Evolutionary conservation across 2,113 vertebrate genomes (phyloP).

Genomic region (Anarhynchus alexandrinus): DNA sequence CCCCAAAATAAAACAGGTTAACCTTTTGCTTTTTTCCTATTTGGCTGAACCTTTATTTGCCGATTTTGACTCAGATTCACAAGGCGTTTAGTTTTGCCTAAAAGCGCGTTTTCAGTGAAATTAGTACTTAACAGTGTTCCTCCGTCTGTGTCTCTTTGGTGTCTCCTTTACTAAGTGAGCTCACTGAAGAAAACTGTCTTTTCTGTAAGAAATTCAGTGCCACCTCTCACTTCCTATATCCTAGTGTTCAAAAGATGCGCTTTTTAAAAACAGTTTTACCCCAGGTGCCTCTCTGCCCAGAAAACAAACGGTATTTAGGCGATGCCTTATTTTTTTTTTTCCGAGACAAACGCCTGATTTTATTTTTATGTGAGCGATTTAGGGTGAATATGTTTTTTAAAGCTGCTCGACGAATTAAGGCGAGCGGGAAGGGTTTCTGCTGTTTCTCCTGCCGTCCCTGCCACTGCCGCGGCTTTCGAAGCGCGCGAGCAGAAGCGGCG

Average conservation of each 20-base stretch:
- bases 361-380: background rate
- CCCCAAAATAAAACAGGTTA: background rate
- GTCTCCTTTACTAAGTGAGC: background rate
- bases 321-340: background rate
- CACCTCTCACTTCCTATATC: background rate
- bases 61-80: background rate
- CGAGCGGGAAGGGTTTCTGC: background rate
- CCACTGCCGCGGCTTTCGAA: background rate
- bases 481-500: background rate
- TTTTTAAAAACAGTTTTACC: background rate
- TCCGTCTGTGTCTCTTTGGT: background rate
- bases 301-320: background rate
- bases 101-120: background rate
- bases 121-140: background rate
- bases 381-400: background rate
- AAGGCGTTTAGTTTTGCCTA: background rate
- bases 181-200: background rate
- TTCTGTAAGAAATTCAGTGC: background rate
- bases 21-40: background rate
- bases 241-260: background rate
- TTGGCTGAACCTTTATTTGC: background rate
- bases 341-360: background rate
- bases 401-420: background rate
- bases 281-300: background rate
- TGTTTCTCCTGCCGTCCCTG: background rate